Conservation (phyloP, 2,888 invertebrate species). For the Eledona agricola region DNA sequence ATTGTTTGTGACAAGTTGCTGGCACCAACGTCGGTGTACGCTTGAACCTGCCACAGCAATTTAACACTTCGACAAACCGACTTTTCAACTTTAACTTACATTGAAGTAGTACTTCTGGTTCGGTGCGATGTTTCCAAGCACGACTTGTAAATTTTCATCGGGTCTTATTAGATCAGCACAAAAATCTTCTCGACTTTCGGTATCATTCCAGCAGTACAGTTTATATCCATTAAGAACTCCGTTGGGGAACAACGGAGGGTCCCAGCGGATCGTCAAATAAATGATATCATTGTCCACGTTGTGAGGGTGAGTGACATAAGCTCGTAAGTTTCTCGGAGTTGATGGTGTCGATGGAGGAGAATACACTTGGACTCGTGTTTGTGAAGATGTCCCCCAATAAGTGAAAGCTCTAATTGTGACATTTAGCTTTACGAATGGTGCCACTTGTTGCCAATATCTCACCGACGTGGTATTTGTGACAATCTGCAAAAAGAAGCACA, state of each 20-base stretch:
- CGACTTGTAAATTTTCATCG: constrained; percentile 68
- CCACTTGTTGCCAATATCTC: constrained; percentile 65
- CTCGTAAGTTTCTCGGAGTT: constrained; percentile 75
- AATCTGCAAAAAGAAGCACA: constrained; percentile 56
- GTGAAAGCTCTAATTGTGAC: constrained; percentile 83
- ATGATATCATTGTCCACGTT: constrained; percentile 48
- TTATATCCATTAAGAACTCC: constrained; percentile 79
- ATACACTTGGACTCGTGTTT: constrained; percentile 69
- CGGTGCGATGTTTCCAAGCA: constrained; percentile 66
- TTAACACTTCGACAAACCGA: no score
- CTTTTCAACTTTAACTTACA: constrained; percentile 63
- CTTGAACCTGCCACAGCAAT: constrained; percentile 80
- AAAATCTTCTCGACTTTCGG: constrained; percentile 61
- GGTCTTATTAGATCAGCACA: constrained; percentile 67
- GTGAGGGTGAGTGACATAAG: constrained; percentile 72
- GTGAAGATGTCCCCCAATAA: constrained; percentile 81
- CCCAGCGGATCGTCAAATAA: constrained; percentile 78
- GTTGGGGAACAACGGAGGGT: constrained; percentile 76
- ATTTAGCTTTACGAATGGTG: constrained; percentile 76
- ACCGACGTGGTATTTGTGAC: constrained; percentile 66
- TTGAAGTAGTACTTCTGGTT: constrained; percentile 75
- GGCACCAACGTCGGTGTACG: constrained; percentile 80
- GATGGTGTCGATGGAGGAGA: constrained; percentile 86
- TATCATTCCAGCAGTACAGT: constrained; percentile 71
- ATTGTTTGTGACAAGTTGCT: constrained; percentile 75